Conservation (phyloP, 2,797 vertebrate genomes). For the Lacerta agilis region DNA sequence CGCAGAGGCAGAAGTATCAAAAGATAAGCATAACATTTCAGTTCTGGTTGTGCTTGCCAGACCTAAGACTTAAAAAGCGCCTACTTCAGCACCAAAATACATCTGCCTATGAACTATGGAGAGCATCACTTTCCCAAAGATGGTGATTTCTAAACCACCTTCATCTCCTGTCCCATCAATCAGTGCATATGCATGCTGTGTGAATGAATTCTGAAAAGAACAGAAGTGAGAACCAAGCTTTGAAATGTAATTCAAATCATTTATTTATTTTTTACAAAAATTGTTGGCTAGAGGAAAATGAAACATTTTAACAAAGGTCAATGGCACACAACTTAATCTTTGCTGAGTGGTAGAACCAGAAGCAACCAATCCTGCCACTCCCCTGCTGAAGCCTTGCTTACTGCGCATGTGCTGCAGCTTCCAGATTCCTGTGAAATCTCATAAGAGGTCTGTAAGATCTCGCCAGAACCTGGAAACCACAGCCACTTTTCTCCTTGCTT, state of each 20-base stretch:
- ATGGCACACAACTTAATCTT: too few relatives aligned
- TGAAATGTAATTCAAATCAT: not conserved
- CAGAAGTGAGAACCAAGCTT: not conserved
- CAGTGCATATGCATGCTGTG: too few relatives aligned
- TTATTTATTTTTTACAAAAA: not conserved
- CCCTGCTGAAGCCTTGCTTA: too few relatives aligned
- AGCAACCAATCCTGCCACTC: too few relatives aligned
- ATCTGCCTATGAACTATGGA: not conserved
- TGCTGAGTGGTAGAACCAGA: too few relatives aligned
- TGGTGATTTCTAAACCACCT: not conserved
- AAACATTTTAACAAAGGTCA: slow-evolving; percentile 23
- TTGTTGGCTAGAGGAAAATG: slow-evolving; percentile 5
- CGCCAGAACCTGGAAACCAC: too few relatives aligned
- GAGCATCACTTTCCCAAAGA: not conserved
- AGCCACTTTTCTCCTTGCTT: too few relatives aligned
- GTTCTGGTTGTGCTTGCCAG: not conserved
- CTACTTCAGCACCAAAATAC: not conserved
- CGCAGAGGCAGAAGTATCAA: not conserved
- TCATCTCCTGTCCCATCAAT: not conserved
- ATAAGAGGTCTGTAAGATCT: too few relatives aligned
- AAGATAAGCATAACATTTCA: not conserved
- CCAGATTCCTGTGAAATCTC: too few relatives aligned
- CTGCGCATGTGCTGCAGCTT: too few relatives aligned
- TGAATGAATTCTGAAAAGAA: not conserved
- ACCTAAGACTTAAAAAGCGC: not conserved